Evolutionary conservation across 2,888 invertebrate genomes (phyloP), one percentile per base, ranked within the genome.

Genomic region (Tetragonula carbonaria): DNA sequence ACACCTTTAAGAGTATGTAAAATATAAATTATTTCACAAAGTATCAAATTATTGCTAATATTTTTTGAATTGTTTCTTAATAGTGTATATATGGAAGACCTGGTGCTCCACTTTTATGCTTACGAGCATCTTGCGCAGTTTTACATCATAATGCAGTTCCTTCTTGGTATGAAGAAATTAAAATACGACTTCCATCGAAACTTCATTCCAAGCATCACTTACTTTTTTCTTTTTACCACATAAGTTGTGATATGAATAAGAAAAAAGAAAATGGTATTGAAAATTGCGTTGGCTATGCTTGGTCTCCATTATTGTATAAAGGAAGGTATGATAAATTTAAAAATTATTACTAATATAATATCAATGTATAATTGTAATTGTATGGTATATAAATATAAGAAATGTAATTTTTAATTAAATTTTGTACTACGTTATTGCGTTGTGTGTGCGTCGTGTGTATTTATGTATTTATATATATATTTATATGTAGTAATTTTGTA

Each of bases 161-260:
- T 0, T 96, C 97, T 28, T 99, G 98, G 97, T 97, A 98, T 93
- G 98, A 99, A 94, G 99, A 99, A 95, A 97, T 99, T 68, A 99
- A 99, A 95, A 96, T 99, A 81, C 96, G 97, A 45, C 95, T 99
- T 57, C 99, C 99, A 0, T 96, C 98, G 28, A 97, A 98, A 85
- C 95, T 99, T 74, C 97, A 97, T 65, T 95, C 97, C 0, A 96
- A 97, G 74, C 99, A 99, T 95, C 99, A 99, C 94, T 95, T 99
- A 79, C 95, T 99, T 75, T 99, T 99, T 95, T 98, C 98, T 5
- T 99, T 99, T 95, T 97, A 98, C 93, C 99, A 99, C 94, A 97
- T 99, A 84, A 98, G 98, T 84, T 99, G 99, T 93, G 98, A 98
- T 95, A 96, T 97, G 87, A 96, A 97, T 74, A 97, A 97, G 94